Conservation (phyloP, 2,797 vertebrate species). For the Rhinoraja longicauda region DNA sequence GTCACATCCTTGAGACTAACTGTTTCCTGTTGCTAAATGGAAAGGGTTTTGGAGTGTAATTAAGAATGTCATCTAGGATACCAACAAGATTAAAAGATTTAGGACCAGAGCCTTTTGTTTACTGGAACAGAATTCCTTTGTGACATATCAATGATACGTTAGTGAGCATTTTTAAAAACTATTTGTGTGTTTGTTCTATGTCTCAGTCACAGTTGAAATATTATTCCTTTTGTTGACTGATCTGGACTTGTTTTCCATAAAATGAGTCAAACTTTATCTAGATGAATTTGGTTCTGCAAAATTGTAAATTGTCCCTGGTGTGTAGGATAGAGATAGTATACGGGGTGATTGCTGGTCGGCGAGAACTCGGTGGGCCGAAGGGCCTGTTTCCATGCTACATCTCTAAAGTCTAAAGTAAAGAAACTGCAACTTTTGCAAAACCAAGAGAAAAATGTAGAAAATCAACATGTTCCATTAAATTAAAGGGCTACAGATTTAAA, state of each 20-base stretch:
- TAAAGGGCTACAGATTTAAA: neutral
- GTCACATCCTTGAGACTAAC: neutral
- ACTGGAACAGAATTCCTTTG: neutral
- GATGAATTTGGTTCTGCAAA: neutral
- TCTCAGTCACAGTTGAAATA: neutral
- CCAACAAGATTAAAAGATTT: neutral
- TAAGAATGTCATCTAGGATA: neutral
- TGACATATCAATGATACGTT: neutral
- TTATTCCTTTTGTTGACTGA: neutral
- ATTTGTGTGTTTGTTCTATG: neutral
- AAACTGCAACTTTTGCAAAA: neutral
- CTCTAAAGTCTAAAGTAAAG: too few relatives aligned
- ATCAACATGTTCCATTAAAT: neutral
- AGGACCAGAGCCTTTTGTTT: too few relatives aligned
- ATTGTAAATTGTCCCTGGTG: too few relatives aligned
- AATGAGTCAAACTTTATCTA: neutral
- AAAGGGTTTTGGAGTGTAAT: neutral
- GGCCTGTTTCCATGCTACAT: too few relatives aligned
- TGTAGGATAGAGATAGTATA: too few relatives aligned
- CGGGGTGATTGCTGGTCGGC: too few relatives aligned
- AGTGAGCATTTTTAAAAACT: neutral
- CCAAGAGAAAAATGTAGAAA: neutral
- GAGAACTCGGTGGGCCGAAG: too few relatives aligned
- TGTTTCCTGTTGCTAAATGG: conserved; percentile 18
- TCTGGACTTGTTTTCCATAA: neutral